Base-by-base conservation (phyloP, 2,888 invertebrate species). In the Erynnis tages region DNA sequence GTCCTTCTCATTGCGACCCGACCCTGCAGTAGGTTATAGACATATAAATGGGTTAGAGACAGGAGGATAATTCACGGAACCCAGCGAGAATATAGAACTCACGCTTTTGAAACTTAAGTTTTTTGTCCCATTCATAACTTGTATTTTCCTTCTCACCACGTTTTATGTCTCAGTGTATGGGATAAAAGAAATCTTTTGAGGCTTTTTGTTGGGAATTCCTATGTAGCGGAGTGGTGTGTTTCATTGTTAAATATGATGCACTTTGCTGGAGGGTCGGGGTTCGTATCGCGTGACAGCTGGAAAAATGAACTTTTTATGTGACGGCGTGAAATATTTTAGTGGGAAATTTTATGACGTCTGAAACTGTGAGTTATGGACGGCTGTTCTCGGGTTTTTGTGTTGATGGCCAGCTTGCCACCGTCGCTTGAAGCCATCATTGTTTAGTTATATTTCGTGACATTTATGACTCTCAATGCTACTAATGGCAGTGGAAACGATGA, bases 211-310 rank as follows among this genome's bases (percentile, higher is more conserved):
- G 19, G 6, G 17, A 41, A 29, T 38, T 38, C 49, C 17, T 34
- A 34, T 41, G 41, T 48, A 48, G 23, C 21, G 3, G 16, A 48
- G 48, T 40, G 48, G 14, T 21, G 23, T 48, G 48, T 48, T 38
- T 48, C 48, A 29, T 38, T 1, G 47, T 49, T 49, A 49, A 49
- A 49, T 49, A 49, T 49, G 49, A 49, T 49, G 49, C 49, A 49
- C 49, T 49, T 25, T 37, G 29, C 46, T 35, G 16, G 16, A 8
- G 3, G 37, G 37, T 10, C 32, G 10, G 14, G 40, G 48, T 49
- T 34, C 41, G 25, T 23, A 23, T 32, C 32, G 8, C 19, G 34
- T 23, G 49, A 49, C 49, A 49, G 49, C 13, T 19, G 13, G 49
- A 49, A 11, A 49, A 41, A 49, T 49, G 49, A 49, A 41, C 41